Evolutionary conservation across 2,797 vertebrate genomes (phyloP).

Genomic region (Hapalemur alaotrensis): DNA sequence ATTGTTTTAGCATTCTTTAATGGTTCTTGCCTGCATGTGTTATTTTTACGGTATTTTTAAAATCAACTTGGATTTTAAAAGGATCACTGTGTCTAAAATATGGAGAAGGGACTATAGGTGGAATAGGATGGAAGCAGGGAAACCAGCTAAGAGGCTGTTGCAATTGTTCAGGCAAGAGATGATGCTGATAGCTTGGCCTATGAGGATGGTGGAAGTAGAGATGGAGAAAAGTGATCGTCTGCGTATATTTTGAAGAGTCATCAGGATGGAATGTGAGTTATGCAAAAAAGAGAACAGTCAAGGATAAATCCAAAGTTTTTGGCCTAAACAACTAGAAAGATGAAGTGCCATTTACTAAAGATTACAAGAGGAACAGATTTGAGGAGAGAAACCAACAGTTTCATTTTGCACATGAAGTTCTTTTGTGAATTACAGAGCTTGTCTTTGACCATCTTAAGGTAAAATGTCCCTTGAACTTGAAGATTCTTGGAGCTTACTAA

Average conservation of each 20-base stretch:
- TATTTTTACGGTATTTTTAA: conserved; percentile 4
- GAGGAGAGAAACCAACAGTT: background rate
- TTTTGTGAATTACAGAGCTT: conserved; percentile 20
- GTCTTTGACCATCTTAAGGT: background rate
- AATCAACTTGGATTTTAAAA: conserved; percentile 27
- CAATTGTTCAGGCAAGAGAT: background rate
- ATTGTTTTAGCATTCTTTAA: background rate
- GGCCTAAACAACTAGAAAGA: background rate
- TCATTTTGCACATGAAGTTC: background rate
- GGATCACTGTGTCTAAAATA: background rate
- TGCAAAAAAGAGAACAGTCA: background rate
- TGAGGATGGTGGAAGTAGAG: background rate
- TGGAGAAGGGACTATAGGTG: background rate
- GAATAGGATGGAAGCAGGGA: background rate
- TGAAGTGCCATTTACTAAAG: background rate
- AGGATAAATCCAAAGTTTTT: background rate
- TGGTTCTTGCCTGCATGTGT: background rate
- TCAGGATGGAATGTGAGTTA: background rate
- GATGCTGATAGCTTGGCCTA: background rate
- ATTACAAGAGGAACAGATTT: background rate
- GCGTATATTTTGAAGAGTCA: background rate
- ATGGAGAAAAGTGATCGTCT: background rate
- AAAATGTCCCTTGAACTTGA: background rate
- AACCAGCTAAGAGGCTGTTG: background rate
- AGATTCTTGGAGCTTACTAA: conserved; percentile 4